Base-by-base conservation (phyloP, 2,797 vertebrate species). In the Mus caroli region DNA sequence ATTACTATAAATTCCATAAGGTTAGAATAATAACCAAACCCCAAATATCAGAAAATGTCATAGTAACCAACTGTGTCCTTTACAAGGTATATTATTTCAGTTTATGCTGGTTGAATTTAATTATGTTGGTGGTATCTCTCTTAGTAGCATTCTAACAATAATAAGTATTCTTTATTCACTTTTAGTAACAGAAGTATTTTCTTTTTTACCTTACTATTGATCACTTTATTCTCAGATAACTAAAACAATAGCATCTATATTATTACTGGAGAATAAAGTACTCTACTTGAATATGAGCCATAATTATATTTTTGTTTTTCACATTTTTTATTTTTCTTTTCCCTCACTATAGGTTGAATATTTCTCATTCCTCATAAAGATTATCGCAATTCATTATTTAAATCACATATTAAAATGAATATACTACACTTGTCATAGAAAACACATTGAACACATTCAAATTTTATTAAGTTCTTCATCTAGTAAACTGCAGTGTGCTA, bases 361-460 rank as follows among this genome's bases (percentile, higher is more conserved):
- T 88, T 93, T 88, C 22, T 67, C 79, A 93, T 92, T 73, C 56
- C 4, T 67, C 71, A 40, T 1, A 5, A 46, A 56, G 14, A 46
- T 52, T 91, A 88, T 4, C 8, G 86, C 58, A 69, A 77, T 37
- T 96, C 95, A 22, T 52, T 6, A 91, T 76, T 40, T 31, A 86
- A 88, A 90, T 28, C 0, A 54, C 0, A 60, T 17, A 34, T 5
- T 84, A 62, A 37, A 88, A 28, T 56, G 83, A 90, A 50, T 78
- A 88, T 54, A 4, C 8, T 7, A 96, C 0, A 90, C 90, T 92
- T 58, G 50, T 43, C 15, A 86, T 15, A n/a, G 34, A 34, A 71
- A 84, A 76, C 14, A 69, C n/a, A 71, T 26, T 76, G 78, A 82
- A 75, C 13, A 83, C 6, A 52, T 86, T 91, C 60, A 92, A 12